Conservation (phyloP, 2,113 vertebrate genomes). For the Desmodus rotundus region DNA sequence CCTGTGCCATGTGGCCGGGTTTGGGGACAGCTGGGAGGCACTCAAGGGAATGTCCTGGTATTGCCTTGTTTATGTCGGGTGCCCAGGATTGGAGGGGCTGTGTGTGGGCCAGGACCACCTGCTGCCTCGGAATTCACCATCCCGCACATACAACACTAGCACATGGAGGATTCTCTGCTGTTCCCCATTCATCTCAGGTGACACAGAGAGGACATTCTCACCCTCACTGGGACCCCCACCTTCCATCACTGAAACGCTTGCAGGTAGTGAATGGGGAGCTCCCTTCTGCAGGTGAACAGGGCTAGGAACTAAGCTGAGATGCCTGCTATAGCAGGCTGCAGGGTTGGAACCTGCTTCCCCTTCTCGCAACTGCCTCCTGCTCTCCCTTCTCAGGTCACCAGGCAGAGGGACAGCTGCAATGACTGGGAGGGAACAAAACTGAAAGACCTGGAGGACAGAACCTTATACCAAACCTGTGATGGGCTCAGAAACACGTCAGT, state of each 20-base stretch:
- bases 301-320: background rate
- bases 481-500: background rate
- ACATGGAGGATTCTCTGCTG: background rate
- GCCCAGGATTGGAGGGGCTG: background rate
- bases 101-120: fast-evolving
- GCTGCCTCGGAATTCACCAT: background rate
- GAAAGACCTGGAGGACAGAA: background rate
- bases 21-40: background rate
- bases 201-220: background rate
- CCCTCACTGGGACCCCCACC: background rate
- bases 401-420: background rate
- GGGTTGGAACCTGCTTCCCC: fast-evolving
- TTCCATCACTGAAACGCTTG: background rate
- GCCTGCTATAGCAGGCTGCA: fast-evolving
- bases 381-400: background rate
- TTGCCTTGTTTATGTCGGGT: background rate
- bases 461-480: background rate
- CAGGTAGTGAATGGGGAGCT: background rate
- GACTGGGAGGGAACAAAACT: background rate
- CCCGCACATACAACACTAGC: background rate
- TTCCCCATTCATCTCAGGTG: background rate
- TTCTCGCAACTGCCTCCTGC: background rate
- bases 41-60: background rate
- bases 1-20: fast-evolving
- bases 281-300: background rate